Percentiles rank a stretch among this genome's conserved stretches.
Conservation (phyloP, 2,113 vertebrate genomes). For the Acanthisitta chloris region DNA sequence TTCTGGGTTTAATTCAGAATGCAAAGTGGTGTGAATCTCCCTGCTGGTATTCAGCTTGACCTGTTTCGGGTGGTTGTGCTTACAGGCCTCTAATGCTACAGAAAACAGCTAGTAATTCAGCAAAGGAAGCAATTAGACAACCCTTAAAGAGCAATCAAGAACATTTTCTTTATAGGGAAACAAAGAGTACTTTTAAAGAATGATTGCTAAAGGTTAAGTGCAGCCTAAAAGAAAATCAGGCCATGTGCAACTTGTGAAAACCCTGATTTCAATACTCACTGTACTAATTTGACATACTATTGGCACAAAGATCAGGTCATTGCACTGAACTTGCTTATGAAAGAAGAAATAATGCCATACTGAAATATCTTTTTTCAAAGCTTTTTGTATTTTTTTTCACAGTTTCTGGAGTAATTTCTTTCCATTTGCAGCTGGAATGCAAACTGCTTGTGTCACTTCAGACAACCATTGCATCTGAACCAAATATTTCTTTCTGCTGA, state of each 20-base stretch:
- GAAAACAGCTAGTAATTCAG: neutral
- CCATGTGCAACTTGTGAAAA: constrained; percentile 25
- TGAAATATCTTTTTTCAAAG: constrained; percentile 46
- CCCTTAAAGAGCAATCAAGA: neutral
- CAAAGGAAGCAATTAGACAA: neutral
- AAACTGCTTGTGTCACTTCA: constrained; percentile 17
- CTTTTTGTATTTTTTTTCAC: neutral
- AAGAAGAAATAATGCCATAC: constrained; percentile 30
- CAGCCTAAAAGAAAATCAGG: constrained; percentile 25
- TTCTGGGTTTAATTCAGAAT: neutral
- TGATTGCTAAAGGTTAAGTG: constrained; percentile 12
- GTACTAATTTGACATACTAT: constrained; percentile 19
- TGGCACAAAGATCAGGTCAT: constrained; percentile 5
- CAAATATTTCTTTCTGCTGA: neutral
- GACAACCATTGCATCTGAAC: neutral
- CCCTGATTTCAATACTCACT: constrained; percentile 47
- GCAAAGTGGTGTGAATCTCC: neutral
- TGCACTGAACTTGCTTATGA: neutral
- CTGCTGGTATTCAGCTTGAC: neutral
- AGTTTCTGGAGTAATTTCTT: constrained; percentile 12
- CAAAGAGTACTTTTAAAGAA: neutral
- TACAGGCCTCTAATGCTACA: neutral
- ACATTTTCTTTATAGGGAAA: neutral
- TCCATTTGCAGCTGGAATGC: constrained; percentile 27
- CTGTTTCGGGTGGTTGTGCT: neutral